Evolutionary conservation across 2,888 invertebrate genomes (phyloP).

Genomic region (Drosophila pegasa): DNA sequence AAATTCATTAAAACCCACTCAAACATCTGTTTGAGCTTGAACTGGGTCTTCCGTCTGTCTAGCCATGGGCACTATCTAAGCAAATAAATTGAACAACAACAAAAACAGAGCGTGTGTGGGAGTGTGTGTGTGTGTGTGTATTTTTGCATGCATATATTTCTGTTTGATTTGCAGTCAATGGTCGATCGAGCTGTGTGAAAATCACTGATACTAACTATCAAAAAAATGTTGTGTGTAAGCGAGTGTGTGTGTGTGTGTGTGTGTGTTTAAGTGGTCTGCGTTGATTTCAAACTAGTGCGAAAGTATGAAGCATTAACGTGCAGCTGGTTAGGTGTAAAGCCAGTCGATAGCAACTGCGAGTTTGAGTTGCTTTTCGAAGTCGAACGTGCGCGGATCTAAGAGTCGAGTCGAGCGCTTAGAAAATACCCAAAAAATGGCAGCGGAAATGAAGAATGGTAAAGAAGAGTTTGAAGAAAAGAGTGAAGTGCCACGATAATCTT

Average conservation of each 20-base stretch:
- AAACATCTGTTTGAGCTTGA: background rate
- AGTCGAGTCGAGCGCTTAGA: background rate
- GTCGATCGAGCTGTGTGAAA: conserved; percentile 11
- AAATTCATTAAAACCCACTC: background rate
- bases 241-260: background rate
- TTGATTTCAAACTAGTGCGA: conserved; percentile 43
- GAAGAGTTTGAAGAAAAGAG: too few species aligned
- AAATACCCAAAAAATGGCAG: conserved; percentile 48
- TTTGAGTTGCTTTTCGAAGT: conserved; percentile 47
- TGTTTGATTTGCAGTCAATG: conserved; percentile 26
- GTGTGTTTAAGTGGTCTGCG: conserved; percentile 33
- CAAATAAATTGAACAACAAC: conserved; percentile 1
- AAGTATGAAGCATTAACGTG: conserved; percentile 19
- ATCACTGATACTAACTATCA: conserved; percentile 31
- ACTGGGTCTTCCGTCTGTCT: background rate
- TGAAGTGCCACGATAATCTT: background rate
- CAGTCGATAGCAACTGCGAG: conserved; percentile 5
- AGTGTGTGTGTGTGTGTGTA: conserved; percentile 2
- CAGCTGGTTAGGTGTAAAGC: conserved; percentile 57
- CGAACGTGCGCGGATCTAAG: conserved; percentile 40
- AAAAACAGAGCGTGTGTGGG: background rate
- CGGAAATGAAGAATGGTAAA: conserved; percentile 65
- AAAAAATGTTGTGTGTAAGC: background rate
- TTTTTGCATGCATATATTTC: background rate
- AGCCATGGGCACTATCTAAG: conserved; percentile 5